Evolutionary conservation across 2,797 vertebrate species (phyloP).

Genomic region (Gila robusta): DNA sequence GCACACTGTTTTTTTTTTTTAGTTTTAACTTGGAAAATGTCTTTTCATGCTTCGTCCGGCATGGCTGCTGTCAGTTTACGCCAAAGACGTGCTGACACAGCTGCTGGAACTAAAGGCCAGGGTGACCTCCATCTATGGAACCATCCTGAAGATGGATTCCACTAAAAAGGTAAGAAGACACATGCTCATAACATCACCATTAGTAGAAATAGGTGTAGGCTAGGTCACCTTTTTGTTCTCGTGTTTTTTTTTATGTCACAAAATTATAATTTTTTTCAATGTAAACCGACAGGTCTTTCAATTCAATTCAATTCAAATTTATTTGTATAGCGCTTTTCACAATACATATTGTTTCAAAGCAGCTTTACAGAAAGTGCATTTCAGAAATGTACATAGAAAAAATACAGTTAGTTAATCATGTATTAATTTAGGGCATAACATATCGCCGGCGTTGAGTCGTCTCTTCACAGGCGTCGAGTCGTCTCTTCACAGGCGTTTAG

Average conservation of each 20-base stretch:
- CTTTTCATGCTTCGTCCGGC: slow-evolving; percentile 18
- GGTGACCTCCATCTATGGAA: background rate
- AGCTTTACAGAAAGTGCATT: too few relatives aligned
- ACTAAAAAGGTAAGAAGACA: background rate
- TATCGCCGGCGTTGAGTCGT: too few relatives aligned
- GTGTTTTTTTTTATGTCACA: background rate
- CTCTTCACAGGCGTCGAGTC: too few relatives aligned
- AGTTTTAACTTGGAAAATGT: background rate
- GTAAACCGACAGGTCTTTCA: too few relatives aligned
- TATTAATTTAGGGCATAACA: too few relatives aligned
- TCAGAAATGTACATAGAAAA: too few relatives aligned
- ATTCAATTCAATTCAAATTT: too few relatives aligned
- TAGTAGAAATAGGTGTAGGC: background rate
- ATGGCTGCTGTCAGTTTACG: slow-evolving; percentile 5
- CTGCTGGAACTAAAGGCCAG: background rate
- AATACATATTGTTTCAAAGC: too few relatives aligned
- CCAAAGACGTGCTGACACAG: background rate
- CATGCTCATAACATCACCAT: background rate
- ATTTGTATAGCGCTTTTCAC: too few relatives aligned
- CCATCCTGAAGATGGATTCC: background rate
- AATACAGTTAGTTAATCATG: too few relatives aligned
- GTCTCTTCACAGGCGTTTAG: too few relatives aligned
- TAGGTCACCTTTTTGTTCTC: background rate
- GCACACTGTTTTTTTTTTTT: background rate
- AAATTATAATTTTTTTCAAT: background rate